phyloP scores from a whole-genome alignment of 2,888 invertebrate species.

The Myathropa florea region DNA sequence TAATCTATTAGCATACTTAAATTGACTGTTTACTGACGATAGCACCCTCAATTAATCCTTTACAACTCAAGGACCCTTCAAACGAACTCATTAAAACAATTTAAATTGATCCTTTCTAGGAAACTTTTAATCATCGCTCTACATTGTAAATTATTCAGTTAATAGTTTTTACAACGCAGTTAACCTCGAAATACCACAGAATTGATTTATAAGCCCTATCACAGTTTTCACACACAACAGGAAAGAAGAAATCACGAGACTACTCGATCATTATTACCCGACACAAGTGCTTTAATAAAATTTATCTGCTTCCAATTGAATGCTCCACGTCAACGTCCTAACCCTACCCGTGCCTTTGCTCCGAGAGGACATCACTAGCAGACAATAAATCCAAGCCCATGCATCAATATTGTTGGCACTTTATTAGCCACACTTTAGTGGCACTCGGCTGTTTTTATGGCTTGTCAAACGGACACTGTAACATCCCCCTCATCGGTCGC shows the following conservation, averaged over 20 bases:
- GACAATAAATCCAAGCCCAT: neutral
- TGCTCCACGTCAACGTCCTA: neutral
- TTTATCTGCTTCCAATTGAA: slow-evolving; percentile 27
- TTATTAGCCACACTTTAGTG: slow-evolving; percentile 11
- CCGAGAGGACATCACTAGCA: neutral
- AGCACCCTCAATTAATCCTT: neutral
- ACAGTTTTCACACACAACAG: neutral
- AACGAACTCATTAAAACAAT: neutral
- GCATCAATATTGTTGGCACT: slow-evolving; percentile 15
- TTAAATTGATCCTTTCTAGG: neutral
- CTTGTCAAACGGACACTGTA: slow-evolving; percentile 21
- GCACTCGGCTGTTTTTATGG: slow-evolving; percentile 10
- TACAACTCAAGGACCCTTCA: neutral
- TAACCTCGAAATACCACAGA: neutral
- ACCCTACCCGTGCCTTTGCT: neutral
- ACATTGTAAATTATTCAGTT: neutral
- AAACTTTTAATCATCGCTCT: neutral
- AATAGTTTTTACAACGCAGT: neutral
- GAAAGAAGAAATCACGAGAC: neutral
- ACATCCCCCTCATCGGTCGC: slow-evolving; percentile 13
- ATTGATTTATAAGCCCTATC: slow-evolving; percentile 12
- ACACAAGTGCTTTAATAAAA: slow-evolving; percentile 9
- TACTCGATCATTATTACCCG: neutral
- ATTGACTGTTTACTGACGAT: neutral
- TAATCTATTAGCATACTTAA: neutral